A percentile compares a stretch with the other conserved stretches of the same genome.
Evolutionary conservation across 2,888 invertebrate species (phyloP).

Genomic region (Chymomyza procnemis): DNA sequence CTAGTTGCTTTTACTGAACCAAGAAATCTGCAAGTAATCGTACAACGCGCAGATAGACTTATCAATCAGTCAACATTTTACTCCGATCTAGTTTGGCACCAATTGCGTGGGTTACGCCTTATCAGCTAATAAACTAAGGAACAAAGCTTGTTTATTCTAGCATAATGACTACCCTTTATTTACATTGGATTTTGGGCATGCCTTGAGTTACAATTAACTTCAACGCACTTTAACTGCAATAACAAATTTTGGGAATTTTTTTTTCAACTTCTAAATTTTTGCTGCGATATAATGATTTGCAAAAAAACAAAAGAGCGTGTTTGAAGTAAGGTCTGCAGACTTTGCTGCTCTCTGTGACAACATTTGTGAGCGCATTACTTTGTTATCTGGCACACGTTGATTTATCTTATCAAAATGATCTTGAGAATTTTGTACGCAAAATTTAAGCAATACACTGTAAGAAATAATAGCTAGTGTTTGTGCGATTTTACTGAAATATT

Average conservation of each 20-base stretch:
- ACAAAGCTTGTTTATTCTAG: neutral
- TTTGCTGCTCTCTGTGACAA: neutral
- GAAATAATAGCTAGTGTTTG: conserved; percentile 18
- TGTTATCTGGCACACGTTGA: conserved; percentile 40
- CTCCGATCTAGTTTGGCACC: neutral
- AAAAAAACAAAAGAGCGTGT: conserved; percentile 15
- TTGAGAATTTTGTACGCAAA: conserved; percentile 39
- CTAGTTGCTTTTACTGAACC: conserved; percentile 24
- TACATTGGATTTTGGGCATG: neutral
- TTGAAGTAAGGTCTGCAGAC: neutral
- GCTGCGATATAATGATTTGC: conserved; percentile 43
- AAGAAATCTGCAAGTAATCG: conserved; percentile 8
- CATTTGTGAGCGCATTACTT: neutral
- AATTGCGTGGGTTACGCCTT: neutral
- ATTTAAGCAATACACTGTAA: conserved; percentile 34
- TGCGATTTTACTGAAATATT: too few species aligned
- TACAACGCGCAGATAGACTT: neutral
- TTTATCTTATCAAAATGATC: conserved; percentile 69
- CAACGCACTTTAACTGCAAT: neutral
- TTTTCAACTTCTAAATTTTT: neutral
- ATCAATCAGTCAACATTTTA: neutral
- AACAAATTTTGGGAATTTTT: neutral
- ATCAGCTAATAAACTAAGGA: neutral
- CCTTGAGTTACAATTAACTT: neutral
- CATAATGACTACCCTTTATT: neutral